Evolutionary conservation across 2,888 invertebrate genomes (phyloP).

Genomic region (Parascotia fuliginaria): DNA sequence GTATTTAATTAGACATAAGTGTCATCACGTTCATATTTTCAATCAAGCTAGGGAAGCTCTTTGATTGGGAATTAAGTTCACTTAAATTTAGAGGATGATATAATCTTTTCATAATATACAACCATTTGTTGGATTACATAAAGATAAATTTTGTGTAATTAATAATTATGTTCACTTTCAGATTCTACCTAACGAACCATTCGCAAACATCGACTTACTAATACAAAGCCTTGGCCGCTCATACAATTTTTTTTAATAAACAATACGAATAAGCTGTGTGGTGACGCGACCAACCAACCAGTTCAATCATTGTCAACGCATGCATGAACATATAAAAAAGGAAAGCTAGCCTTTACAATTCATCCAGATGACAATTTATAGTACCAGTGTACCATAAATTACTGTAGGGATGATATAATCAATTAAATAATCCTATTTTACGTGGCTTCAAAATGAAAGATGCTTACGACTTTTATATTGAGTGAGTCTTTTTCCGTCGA

Average conservation of each 20-base stretch:
- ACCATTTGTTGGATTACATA: too few species aligned
- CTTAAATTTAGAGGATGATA: too few species aligned
- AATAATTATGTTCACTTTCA: too few species aligned
- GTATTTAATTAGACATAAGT: too few species aligned
- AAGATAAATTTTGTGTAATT: too few species aligned
- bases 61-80: too few species aligned
- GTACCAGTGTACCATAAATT: too few species aligned
- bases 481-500: slow-evolving; percentile 56
- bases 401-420: background rate
- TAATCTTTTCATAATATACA: too few species aligned
- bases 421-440: slow-evolving; percentile 13
- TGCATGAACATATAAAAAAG: slow-evolving; percentile 8
- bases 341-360: slow-evolving; percentile 1
- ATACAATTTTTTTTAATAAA: background rate
- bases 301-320: slow-evolving; percentile 11
- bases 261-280: slow-evolving; percentile 3
- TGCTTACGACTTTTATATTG: slow-evolving; percentile 57
- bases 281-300: slow-evolving; percentile 6
- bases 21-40: too few species aligned
- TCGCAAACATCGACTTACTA: too few species aligned
- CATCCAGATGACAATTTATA: background rate
- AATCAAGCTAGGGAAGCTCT: too few species aligned
- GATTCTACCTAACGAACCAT: too few species aligned
- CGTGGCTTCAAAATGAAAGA: slow-evolving; percentile 28
- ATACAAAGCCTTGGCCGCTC: background rate